Percentiles rank a stretch among this genome's conserved stretches.
Conservation (phyloP, 2,888 invertebrate species). For the Ichneumon xanthorius region DNA sequence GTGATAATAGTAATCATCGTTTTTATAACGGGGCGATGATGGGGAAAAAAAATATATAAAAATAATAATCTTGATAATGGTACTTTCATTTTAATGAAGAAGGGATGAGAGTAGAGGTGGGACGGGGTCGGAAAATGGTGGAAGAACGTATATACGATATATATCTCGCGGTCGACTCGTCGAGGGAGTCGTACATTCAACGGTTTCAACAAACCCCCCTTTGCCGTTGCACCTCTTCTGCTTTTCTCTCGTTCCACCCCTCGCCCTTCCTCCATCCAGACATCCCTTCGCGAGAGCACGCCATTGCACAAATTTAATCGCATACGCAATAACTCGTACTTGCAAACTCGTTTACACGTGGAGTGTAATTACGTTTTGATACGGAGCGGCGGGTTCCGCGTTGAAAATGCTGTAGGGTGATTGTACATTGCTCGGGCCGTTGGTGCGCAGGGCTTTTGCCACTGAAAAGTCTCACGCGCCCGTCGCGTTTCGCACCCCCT, state of each 20-base stretch:
- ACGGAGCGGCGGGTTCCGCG: conserved; percentile 59
- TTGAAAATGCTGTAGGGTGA: conserved; percentile 59
- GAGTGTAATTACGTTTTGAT: conserved; percentile 78
- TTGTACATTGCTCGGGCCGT: conserved; percentile 13
- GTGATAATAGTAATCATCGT: conserved; percentile 40
- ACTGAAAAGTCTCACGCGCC: conserved; percentile 19
- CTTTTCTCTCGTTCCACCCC: conserved; percentile 49
- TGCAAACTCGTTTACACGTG: conserved; percentile 77
- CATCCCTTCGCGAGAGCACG: conserved; percentile 61
- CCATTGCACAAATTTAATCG: conserved; percentile 77
- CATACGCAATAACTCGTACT: conserved; percentile 77
- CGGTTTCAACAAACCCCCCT: conserved; percentile 44
- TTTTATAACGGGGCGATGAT: conserved; percentile 17
- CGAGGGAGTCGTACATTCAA: conserved; percentile 58
- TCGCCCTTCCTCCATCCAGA: not conserved
- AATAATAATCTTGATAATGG: conserved; percentile 54
- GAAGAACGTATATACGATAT: conserved; percentile 38
- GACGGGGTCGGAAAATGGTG: conserved; percentile 17
- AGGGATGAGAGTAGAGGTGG: conserved; percentile 20
- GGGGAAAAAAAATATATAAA: not conserved
- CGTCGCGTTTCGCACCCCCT: conserved; percentile 19
- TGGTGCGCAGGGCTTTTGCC: not conserved
- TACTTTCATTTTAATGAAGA: conserved; percentile 46
- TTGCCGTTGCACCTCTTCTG: conserved; percentile 43
- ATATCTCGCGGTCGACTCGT: conserved; percentile 43